These are phyloP conservation scores for Vimba vimba DNA, from an alignment of 2,113 vertebrate genomes.

Conservation along the genomic window DNA sequence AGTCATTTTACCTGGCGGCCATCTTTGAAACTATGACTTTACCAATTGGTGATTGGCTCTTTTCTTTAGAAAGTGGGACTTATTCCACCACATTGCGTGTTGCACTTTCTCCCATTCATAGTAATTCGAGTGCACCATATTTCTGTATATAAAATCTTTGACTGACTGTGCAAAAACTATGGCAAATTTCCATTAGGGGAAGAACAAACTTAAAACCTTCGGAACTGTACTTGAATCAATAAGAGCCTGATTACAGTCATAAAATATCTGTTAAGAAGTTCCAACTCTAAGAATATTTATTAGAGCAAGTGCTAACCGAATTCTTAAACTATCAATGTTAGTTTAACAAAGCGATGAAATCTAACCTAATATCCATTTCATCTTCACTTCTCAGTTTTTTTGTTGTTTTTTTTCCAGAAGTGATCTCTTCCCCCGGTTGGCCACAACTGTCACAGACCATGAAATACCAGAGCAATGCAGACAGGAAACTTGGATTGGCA, in stretches of 20 bases:
- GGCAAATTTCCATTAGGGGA: background rate
- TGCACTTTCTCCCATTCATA: too few species aligned
- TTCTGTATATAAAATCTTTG: too few species aligned
- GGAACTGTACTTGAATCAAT: background rate
- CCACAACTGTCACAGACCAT: background rate
- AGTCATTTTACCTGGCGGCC: too few species aligned
- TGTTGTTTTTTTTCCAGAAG: background rate
- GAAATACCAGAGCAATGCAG: background rate
- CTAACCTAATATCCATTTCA: background rate
- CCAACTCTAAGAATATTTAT: background rate
- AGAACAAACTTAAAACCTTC: background rate
- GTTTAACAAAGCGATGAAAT: background rate
- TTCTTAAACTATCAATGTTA: background rate
- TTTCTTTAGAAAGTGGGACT: too few species aligned
- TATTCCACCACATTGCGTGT: too few species aligned
- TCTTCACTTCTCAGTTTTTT: background rate
- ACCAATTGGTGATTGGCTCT: too few species aligned
- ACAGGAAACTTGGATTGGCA: slow-evolving; percentile 14
- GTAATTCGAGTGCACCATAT: too few species aligned
- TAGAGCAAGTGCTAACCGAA: background rate
- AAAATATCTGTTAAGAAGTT: background rate
- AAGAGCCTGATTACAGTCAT: background rate
- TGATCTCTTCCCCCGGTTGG: background rate
- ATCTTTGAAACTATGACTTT: too few species aligned
- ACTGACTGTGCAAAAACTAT: background rate